A percentile compares a stretch with the other conserved stretches of the same genome.
Conservation (phyloP, 2,113 vertebrate species). For the Psephotus haematonotus region DNA sequence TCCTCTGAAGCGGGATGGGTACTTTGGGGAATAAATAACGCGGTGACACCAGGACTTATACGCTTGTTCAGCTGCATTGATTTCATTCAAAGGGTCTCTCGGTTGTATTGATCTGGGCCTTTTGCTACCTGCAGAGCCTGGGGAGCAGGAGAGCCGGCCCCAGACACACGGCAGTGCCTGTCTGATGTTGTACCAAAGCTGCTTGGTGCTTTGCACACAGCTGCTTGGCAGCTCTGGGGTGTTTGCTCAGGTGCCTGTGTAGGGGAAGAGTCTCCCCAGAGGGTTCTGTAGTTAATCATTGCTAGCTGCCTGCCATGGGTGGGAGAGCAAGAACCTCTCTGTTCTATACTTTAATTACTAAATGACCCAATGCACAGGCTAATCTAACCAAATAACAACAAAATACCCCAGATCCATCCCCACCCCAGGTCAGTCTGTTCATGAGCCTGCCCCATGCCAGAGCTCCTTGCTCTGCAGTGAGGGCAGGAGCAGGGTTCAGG, state of each 20-base stretch:
- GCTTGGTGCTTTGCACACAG: neutral
- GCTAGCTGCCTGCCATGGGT: neutral
- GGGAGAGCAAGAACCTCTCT: neutral
- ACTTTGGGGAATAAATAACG: conserved; percentile 40
- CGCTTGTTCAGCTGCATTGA: conserved; percentile 53
- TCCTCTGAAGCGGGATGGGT: neutral
- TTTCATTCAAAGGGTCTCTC: conserved; percentile 10
- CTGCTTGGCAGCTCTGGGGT: neutral
- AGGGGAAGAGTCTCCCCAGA: neutral
- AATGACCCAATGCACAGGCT: neutral
- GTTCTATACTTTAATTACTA: neutral
- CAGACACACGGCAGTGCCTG: rapidly evolving
- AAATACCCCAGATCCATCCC: neutral
- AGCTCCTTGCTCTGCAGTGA: neutral
- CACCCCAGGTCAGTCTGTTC: neutral
- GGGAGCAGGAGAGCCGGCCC: neutral
- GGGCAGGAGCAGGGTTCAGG: conserved; percentile 9
- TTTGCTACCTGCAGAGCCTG: conserved; percentile 7
- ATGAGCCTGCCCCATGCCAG: neutral
- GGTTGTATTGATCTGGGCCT: conserved; percentile 25
- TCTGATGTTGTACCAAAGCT: neutral
- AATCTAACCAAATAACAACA: neutral
- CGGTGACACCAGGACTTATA: conserved; percentile 28
- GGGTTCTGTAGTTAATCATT: neutral
- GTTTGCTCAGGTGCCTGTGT: neutral